Evolutionary conservation across 2,888 invertebrate genomes (phyloP).

Genomic region (Meiosimyza decipiens): DNA sequence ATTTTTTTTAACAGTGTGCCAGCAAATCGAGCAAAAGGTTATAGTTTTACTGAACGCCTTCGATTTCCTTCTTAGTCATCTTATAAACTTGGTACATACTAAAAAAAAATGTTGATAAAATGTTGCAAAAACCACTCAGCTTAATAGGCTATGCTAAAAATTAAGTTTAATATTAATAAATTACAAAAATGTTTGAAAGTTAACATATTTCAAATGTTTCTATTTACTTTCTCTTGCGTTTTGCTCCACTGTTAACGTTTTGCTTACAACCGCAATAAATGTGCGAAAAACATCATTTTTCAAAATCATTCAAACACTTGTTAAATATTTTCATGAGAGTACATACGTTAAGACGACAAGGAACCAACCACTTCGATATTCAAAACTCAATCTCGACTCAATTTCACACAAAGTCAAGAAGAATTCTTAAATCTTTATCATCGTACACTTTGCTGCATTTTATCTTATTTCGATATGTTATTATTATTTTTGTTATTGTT

Average conservation of each 20-base stretch:
- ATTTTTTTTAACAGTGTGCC: no score
- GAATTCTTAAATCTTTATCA: no score
- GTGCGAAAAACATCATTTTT: slow-evolving; percentile 59
- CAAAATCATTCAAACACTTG: slow-evolving; percentile 65
- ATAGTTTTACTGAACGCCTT: neutral
- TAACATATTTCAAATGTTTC: no score
- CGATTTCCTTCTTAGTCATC: no score
- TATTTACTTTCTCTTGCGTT: neutral
- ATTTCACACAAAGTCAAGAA: neutral
- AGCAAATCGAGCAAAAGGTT: no score
- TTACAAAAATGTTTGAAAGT: no score
- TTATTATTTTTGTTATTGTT: slow-evolving; percentile 4
- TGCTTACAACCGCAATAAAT: slow-evolving; percentile 25
- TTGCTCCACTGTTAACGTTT: slow-evolving; percentile 33
- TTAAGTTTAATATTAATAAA: no score
- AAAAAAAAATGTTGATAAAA: no score
- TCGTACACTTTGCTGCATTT: slow-evolving; percentile 9
- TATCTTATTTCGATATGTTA: slow-evolving; percentile 14
- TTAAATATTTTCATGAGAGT: slow-evolving; percentile 63
- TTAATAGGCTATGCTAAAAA: no score
- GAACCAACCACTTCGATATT: neutral
- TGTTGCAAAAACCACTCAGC: no score
- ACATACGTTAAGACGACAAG: no score
- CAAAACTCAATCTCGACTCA: neutral
- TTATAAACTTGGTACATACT: no score